A percentile compares a stretch with the other conserved stretches of the same genome.
These are phyloP conservation scores for Oryzias curvinotus DNA, from an alignment of 2,113 vertebrate genomes.

Conservation along the genomic window DNA sequence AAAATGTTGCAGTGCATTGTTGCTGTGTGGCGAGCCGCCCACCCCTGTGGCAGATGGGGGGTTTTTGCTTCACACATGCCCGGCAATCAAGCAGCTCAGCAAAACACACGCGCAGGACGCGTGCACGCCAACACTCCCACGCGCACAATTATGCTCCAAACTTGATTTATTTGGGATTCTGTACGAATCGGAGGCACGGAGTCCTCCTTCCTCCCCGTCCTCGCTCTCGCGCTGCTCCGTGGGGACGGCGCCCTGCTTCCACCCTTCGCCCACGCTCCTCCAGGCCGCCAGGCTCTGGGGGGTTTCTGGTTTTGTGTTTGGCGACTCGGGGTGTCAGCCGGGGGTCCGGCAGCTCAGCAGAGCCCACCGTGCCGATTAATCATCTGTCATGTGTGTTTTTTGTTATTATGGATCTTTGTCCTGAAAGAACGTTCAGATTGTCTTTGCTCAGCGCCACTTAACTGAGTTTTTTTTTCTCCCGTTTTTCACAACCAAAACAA, in stretches of 20 bases:
- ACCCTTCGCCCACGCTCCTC: slow-evolving; percentile 72
- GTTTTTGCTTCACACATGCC: slow-evolving; percentile 31
- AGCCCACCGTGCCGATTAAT: slow-evolving; percentile 71
- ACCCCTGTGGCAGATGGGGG: slow-evolving; percentile 73
- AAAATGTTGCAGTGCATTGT: slow-evolving; percentile 76
- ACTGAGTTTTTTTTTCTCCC: too few relatives aligned
- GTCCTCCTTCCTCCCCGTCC: too few relatives aligned
- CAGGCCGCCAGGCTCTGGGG: slow-evolving; percentile 47
- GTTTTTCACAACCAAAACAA: too few relatives aligned
- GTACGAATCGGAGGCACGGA: too few relatives aligned
- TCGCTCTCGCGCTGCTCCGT: slow-evolving; percentile 22
- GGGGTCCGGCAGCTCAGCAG: slow-evolving; percentile 55
- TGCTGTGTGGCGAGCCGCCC: slow-evolving; percentile 66
- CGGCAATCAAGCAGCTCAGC: slow-evolving; percentile 9
- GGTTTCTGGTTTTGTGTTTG: slow-evolving; percentile 64
- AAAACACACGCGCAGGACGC: slow-evolving; percentile 20
- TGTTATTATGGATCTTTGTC: slow-evolving; percentile 72
- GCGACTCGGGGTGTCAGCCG: slow-evolving; percentile 56
- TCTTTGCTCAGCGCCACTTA: not conserved
- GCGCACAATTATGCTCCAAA: too few relatives aligned
- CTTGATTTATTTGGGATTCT: too few relatives aligned
- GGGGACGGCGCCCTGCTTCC: slow-evolving; percentile 61
- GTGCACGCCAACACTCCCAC: slow-evolving; percentile 12
- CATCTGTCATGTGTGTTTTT: slow-evolving; percentile 68
- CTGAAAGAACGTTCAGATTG: not conserved